Evolutionary conservation across 2,797 vertebrate species (phyloP).

Genomic region (Phalloptychus januarius): DNA sequence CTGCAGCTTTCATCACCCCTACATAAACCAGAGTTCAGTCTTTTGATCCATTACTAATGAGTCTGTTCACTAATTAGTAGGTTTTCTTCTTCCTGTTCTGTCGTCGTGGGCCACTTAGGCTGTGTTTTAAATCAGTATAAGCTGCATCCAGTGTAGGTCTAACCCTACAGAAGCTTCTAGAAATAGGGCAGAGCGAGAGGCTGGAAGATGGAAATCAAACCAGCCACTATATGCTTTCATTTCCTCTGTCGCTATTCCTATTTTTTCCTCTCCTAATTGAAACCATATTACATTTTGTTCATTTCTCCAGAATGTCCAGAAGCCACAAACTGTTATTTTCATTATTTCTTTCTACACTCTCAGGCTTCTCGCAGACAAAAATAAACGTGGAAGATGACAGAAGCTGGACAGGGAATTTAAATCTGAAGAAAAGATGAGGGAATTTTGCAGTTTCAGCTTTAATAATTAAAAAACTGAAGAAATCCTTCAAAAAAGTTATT

Average conservation of each 20-base stretch:
- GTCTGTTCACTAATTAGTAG: conserved; percentile 50
- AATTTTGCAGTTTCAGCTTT: conserved; percentile 56
- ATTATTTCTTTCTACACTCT: conserved; percentile 17
- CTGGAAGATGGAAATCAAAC: conserved; percentile 62
- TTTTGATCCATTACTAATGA: conserved; percentile 60
- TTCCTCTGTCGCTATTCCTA: conserved; percentile 58
- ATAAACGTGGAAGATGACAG: conserved; percentile 53
- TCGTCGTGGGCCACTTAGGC: conserved; percentile 61
- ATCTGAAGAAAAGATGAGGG: conserved; percentile 36
- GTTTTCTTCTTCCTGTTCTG: conserved; percentile 55
- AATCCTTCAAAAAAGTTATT: conserved; percentile 13
- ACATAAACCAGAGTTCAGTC: conserved; percentile 38
- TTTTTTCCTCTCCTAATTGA: conserved; percentile 63
- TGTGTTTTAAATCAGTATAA: conserved; percentile 35
- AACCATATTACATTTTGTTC: conserved; percentile 63
- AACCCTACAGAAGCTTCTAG: conserved; percentile 38
- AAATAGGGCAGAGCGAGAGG: conserved; percentile 27
- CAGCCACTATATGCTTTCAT: conserved; percentile 72
- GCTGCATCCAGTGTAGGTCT: conserved; percentile 21
- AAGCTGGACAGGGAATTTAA: conserved; percentile 30
- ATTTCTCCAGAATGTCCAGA: conserved; percentile 48
- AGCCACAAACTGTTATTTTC: conserved; percentile 46
- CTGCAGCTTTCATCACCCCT: conserved; percentile 54
- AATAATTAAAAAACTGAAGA: conserved; percentile 40
- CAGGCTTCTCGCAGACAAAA: conserved; percentile 44